phyloP scores from a whole-genome alignment of 2,113 vertebrate genomes.

The Nothobranchius kuhntae region DNA sequence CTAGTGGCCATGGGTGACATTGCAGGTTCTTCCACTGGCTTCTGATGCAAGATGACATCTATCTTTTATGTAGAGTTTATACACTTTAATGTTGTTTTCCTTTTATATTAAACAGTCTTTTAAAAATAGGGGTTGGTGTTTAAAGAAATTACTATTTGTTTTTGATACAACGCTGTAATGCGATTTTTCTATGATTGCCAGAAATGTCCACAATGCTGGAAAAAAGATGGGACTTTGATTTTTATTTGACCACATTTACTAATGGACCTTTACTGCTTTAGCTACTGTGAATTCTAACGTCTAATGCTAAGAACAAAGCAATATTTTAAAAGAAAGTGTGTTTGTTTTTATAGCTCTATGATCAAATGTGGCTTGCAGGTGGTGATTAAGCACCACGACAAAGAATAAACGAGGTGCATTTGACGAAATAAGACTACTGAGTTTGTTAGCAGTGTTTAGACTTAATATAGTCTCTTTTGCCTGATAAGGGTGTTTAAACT shows the following conservation, averaged over 20 bases:
- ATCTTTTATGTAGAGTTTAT: background rate
- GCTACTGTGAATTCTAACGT: constrained; percentile 46
- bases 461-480: background rate
- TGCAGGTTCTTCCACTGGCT: background rate
- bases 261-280: constrained; percentile 8
- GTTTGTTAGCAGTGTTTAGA: background rate
- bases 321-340: constrained; percentile 2
- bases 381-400: background rate
- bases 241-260: constrained; percentile 31
- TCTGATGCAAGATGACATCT: background rate
- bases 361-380: constrained; percentile 16
- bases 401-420: constrained; percentile 1
- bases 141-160: constrained; percentile 13
- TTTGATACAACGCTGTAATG: background rate
- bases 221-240: constrained; percentile 11
- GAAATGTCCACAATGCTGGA: constrained; percentile 57
- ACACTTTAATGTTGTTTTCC: background rate
- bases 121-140: constrained; percentile 34
- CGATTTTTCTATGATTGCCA: constrained; percentile 18
- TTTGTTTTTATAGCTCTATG: background rate
- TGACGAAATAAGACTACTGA: constrained; percentile 10
- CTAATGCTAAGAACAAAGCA: constrained; percentile 15
- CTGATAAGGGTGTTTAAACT: background rate
- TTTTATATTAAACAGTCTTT: constrained; percentile 20
- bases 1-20: background rate